Evolutionary conservation across 2,113 vertebrate genomes (phyloP), one percentile per base, ranked within the genome.

Genomic region (Planiliza haematocheilus): DNA sequence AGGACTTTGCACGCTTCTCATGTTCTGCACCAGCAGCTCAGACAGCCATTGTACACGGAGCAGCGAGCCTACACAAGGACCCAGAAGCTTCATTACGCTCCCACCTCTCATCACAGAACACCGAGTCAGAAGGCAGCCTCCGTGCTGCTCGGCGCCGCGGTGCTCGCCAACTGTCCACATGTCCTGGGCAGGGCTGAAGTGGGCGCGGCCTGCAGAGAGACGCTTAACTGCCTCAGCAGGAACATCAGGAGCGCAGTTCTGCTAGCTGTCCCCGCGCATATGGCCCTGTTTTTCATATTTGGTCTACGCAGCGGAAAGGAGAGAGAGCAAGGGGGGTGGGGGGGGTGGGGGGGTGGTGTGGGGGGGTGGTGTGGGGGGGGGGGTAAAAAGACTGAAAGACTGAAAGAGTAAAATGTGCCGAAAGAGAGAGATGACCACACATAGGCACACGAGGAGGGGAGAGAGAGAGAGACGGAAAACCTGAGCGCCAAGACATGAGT

Each of bases 271-370:
- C 79, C 78, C 45, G 10, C 73, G 48, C 88, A 91, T 89, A 92
- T 91, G 90, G 84, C 83, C 69, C 64, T 91, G 84, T 88, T 90
- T 89, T 88, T 87, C 76, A 50, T 51, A 67, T 74, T 53, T 41
- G 49, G 60, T 34, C 72, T 52, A 46, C 56, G 65, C 67, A 61
- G 62, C 10, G 9, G 52, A 70, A 52, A 79, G 46, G 50, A 74
- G 7, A 36, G 51, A 77, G 59, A 58, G 62, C n/a, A n/a, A n/a
- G n/a, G n/a, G n/a, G n/a, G n/a, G n/a, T n/a, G n/a, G n/a, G n/a
- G n/a, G n/a, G n/a, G n/a, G n/a, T n/a, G n/a, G n/a, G n/a, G n/a
- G n/a, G n/a, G n/a, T n/a, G n/a, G n/a, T n/a, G n/a, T n/a, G n/a
- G n/a, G n/a, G n/a, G n/a, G n/a, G n/a, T n/a, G n/a, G n/a, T n/a